Evolutionary conservation across 1,140 invertebrate species (phyloP).

Genomic region (Pemphigus obesinymphae): DNA sequence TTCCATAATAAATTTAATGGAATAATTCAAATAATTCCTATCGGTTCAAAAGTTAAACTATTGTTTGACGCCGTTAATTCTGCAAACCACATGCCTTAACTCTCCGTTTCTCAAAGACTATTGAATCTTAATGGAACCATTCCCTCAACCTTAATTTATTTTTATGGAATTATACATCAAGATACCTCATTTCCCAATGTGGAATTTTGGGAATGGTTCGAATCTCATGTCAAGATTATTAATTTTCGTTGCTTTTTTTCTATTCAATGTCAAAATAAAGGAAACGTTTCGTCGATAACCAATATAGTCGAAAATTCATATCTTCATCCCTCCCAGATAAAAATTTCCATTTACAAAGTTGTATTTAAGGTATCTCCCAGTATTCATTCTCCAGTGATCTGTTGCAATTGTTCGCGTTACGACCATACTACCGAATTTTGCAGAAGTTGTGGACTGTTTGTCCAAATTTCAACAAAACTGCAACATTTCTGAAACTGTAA

Average conservation of each 20-base stretch:
- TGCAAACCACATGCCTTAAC: too few relatives aligned
- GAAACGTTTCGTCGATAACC: background rate
- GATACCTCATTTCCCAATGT: background rate
- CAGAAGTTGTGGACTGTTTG: too few relatives aligned
- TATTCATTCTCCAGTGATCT: background rate
- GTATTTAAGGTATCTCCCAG: background rate
- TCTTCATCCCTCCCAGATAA: background rate
- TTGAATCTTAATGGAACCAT: too few relatives aligned
- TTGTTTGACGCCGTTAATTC: too few relatives aligned
- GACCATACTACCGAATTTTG: background rate
- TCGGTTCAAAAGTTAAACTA: too few relatives aligned
- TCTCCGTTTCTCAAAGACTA: too few relatives aligned
- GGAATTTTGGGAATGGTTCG: conserved; percentile 1
- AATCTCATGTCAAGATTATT: background rate
- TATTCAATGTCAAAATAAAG: background rate
- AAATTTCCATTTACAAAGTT: background rate
- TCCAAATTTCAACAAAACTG: too few relatives aligned
- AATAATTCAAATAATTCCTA: too few relatives aligned
- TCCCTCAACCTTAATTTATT: background rate
- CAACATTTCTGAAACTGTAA: too few relatives aligned
- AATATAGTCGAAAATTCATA: background rate
- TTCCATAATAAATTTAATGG: too few relatives aligned
- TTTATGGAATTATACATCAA: background rate
- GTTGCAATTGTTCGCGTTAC: background rate
- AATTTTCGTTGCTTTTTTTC: background rate